Percentiles rank a stretch among this genome's conserved stretches.
phyloP scores from a whole-genome alignment of 2,113 vertebrate genomes.

The Gnathonemus longibarbis region DNA sequence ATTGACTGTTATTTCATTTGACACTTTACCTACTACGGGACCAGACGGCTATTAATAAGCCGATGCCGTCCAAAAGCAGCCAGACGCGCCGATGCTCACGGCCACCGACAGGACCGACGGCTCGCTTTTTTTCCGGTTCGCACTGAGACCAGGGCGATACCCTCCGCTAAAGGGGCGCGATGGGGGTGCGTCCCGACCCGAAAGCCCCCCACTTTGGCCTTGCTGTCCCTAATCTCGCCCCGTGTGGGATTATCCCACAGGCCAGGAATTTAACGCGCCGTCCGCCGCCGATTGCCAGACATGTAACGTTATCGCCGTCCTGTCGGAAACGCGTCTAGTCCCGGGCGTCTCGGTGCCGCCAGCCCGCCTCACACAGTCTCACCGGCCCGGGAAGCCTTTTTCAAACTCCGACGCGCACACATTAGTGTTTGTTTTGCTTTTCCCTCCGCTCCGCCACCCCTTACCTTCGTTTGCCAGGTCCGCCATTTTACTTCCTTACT shows the following conservation, averaged over 20 bases:
- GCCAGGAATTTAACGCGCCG: constrained; percentile 12
- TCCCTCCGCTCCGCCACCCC: constrained; percentile 13
- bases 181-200: not conserved
- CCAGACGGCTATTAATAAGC: not conserved
- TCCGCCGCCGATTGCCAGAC: not conserved
- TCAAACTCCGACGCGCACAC: not conserved
- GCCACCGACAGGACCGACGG: not conserved
- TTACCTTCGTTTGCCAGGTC: constrained; percentile 53
- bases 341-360: not conserved
- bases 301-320: not conserved
- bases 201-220: constrained; percentile 9
- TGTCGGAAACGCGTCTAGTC: not conserved
- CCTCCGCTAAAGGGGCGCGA: not conserved
- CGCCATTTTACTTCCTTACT: constrained; percentile 51
- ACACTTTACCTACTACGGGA: not conserved
- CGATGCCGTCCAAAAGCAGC: not conserved
- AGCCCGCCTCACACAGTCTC: not conserved
- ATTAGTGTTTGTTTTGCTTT: constrained; percentile 23
- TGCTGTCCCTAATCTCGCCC: not conserved
- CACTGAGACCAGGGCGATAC: not conserved
- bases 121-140: not conserved
- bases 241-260: constrained; percentile 19
- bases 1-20: not conserved
- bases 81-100: not conserved
- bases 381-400: not conserved